Evolutionary conservation across 1,140 invertebrate species (phyloP).

Genomic region (Papilio helenus): DNA sequence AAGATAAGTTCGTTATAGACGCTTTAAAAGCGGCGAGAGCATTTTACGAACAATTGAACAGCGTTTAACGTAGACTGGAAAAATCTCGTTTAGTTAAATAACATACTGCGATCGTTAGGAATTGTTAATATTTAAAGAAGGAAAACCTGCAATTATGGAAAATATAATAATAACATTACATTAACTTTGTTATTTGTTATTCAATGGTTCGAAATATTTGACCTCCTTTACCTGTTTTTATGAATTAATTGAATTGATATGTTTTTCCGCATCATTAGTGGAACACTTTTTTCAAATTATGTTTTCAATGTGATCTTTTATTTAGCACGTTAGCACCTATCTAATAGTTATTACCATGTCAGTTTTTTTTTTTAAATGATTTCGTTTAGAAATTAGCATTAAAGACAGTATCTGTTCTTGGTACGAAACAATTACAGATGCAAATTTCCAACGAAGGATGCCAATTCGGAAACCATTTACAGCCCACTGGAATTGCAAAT

Average conservation of each 20-base stretch:
- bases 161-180: background rate
- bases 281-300: background rate
- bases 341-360: too few species aligned
- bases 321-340: too few species aligned
- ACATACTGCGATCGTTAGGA: background rate
- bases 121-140: background rate
- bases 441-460: background rate
- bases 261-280: background rate
- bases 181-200: background rate
- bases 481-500: slow-evolving; percentile 7
- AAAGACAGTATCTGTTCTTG: background rate
- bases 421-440: slow-evolving; percentile 15
- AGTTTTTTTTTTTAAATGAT: too few species aligned
- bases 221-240: background rate
- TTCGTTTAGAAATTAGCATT: background rate
- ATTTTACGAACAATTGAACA: slow-evolving; percentile 69
- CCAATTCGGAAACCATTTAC: background rate
- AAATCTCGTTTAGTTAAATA: background rate
- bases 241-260: background rate
- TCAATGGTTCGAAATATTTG: background rate
- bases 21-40: slow-evolving; percentile 64
- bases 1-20: slow-evolving; percentile 64
- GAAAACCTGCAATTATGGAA: background rate
- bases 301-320: too few species aligned
- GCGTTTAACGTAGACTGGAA: background rate